Percentiles rank a stretch among this genome's conserved stretches.
Conservation (phyloP, 2,113 vertebrate species). For the Columba janthina region DNA sequence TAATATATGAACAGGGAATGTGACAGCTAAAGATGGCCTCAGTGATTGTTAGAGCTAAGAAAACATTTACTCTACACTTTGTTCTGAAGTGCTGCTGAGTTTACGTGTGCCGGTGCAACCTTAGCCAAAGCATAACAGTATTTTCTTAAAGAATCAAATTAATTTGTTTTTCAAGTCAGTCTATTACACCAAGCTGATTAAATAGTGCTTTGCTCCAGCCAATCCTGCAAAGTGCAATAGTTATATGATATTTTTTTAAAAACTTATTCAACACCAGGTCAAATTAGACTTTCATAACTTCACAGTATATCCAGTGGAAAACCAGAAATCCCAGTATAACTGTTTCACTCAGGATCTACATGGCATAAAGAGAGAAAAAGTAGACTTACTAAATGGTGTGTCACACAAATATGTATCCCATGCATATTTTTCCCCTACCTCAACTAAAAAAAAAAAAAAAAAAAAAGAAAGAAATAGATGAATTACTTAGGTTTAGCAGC, state of each 20-base stretch:
- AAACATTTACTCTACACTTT: slow-evolving; percentile 19
- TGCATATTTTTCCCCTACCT: rapidly evolving
- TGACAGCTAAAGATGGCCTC: slow-evolving; percentile 45
- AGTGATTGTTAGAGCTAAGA: slow-evolving; percentile 17
- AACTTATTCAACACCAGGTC: neutral
- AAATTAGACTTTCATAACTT: neutral
- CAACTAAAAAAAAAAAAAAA: neutral
- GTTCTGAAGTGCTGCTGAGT: slow-evolving; percentile 4
- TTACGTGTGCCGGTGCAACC: neutral
- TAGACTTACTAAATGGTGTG: neutral
- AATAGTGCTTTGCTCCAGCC: neutral
- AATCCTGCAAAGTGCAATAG: neutral
- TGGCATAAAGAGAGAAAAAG: neutral
- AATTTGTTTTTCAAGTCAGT: slow-evolving; percentile 11
- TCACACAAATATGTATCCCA: neutral
- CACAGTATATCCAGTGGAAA: neutral
- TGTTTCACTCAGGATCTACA: neutral
- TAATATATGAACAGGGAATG: slow-evolving; percentile 19
- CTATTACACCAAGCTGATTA: neutral
- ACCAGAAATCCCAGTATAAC: neutral
- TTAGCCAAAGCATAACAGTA: neutral
- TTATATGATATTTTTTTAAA: neutral
- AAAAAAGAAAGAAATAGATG: no score
- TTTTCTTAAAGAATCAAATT: slow-evolving; percentile 22
- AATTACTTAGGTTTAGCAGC: neutral